Evolutionary conservation across 2,797 vertebrate genomes (phyloP), one percentile per base, ranked within the genome.

Genomic region (Rhinella marina): DNA sequence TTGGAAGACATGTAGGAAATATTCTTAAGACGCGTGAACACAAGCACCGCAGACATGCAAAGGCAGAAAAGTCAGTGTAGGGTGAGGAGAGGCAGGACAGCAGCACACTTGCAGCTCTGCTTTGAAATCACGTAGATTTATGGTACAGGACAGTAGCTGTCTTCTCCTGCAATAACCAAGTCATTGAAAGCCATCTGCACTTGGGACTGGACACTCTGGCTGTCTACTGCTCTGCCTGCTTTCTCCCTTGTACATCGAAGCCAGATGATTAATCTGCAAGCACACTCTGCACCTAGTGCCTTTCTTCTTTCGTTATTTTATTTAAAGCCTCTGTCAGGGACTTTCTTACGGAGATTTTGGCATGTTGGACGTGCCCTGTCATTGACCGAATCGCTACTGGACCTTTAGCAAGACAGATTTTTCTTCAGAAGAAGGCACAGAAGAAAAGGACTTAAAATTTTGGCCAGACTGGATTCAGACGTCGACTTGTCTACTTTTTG

Each of bases 211-310:
- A 77, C 0, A 86, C 91, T 90, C 88, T 92, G 91, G 88, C 93
- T 93, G 79, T 87, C 85, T 91, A 88, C 90, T 90, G 82, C 90
- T 92, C 90, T 79, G 88, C 90, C 91, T 93, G 90, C 91, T 90
- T 89, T 89, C 90, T 93, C 82, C 2, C 52, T 92, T 85, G 23
- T 86, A 81, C 88, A 92, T 90, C 84, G 89, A 90, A 92, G 87
- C 79, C 84, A 32, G 0, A 1, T 90, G 88, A 90, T 92, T 92
- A 92, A 91, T 92, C 90, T 90, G 87, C 84, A 91, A 89, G 84
- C 87, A 90, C 90, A 87, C 90, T 90, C 91, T 88, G 91, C 89
- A 54, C 88, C 90, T 80, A 7, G 90, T 89, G 90, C 48, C 91
- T 91, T 72, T 87, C 64, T 76, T 77, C 10, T 66, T 83, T 52